phyloP scores from a whole-genome alignment of 2,113 vertebrate genomes.

The Telmatochromis sp. region DNA sequence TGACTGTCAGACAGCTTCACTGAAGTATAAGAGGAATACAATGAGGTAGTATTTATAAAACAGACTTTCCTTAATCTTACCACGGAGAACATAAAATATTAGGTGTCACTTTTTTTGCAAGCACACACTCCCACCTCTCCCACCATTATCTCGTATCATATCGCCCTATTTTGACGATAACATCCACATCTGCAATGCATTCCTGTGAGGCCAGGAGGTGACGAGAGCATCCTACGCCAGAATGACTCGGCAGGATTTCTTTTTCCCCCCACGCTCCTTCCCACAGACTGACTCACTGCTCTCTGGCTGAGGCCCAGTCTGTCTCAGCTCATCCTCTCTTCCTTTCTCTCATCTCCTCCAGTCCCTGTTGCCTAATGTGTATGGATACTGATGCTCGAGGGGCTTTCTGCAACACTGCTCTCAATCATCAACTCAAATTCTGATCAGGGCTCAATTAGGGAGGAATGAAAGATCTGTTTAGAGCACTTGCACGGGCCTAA shows the following conservation, averaged over 20 bases:
- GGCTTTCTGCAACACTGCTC: conserved; percentile 47
- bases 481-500: neutral
- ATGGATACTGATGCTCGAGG: conserved; percentile 36
- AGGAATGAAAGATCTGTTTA: neutral
- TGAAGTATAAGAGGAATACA: neutral
- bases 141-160: conserved; percentile 30
- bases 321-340: conserved; percentile 47
- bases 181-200: conserved; percentile 46
- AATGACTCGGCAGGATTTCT: conserved; percentile 68
- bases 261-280: conserved; percentile 41
- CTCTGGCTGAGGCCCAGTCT: conserved; percentile 59
- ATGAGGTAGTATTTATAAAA: neutral
- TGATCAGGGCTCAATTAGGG: neutral
- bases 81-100: neutral
- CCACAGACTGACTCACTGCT: conserved; percentile 62
- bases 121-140: neutral
- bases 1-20: neutral
- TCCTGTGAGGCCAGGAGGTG: conserved; percentile 48
- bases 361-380: conserved; percentile 45
- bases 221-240: conserved; percentile 57
- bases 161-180: conserved; percentile 7
- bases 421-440: conserved; percentile 31
- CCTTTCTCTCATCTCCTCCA: neutral
- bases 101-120: neutral
- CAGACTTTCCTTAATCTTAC: neutral